A percentile compares a stretch with the other conserved stretches of the same genome.
These are phyloP conservation scores for Tetragonula carbonaria DNA, from an alignment of 2,888 invertebrate genomes.

Conservation along the genomic window DNA sequence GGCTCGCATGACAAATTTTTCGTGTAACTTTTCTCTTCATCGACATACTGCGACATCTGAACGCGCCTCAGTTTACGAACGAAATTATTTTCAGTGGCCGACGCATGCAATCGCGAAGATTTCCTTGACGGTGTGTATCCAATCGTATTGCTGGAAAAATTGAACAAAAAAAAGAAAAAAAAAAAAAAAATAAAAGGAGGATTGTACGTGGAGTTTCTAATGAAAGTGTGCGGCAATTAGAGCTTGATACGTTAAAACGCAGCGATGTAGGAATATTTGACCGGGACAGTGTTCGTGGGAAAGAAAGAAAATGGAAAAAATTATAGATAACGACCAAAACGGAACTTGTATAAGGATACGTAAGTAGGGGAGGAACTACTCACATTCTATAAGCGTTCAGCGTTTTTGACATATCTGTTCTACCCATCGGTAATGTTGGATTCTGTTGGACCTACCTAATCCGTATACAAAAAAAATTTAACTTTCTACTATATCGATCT, in stretches of 20 bases:
- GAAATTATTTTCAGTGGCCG: background rate
- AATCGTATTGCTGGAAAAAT: constrained; percentile 1
- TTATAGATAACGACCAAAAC: constrained; percentile 6
- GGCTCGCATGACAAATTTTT: constrained; percentile 18
- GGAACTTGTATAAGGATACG: constrained; percentile 28
- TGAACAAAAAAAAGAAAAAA: background rate
- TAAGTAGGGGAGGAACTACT: constrained; percentile 84
- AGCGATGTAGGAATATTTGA: constrained; percentile 1
- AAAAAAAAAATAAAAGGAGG: background rate
- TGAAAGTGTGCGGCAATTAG: constrained; percentile 48
- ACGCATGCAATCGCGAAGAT: constrained; percentile 1
- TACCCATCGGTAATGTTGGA: constrained; percentile 81
- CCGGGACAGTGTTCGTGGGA: background rate
- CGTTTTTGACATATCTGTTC: constrained; percentile 91
- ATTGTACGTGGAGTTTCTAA: constrained; percentile 29
- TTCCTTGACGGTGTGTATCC: background rate
- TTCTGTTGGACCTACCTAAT: constrained; percentile 71
- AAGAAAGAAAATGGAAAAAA: background rate
- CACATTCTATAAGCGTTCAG: constrained; percentile 96
- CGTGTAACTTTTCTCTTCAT: background rate
- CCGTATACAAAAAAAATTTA: constrained; percentile 57
- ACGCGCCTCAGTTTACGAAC: background rate
- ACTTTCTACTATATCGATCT: constrained; percentile 67
- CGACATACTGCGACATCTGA: background rate
- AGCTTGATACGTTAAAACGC: constrained; percentile 37